phyloP scores from a whole-genome alignment of 2,113 vertebrate species.

The Cyanoramphus novaezelandiae region DNA sequence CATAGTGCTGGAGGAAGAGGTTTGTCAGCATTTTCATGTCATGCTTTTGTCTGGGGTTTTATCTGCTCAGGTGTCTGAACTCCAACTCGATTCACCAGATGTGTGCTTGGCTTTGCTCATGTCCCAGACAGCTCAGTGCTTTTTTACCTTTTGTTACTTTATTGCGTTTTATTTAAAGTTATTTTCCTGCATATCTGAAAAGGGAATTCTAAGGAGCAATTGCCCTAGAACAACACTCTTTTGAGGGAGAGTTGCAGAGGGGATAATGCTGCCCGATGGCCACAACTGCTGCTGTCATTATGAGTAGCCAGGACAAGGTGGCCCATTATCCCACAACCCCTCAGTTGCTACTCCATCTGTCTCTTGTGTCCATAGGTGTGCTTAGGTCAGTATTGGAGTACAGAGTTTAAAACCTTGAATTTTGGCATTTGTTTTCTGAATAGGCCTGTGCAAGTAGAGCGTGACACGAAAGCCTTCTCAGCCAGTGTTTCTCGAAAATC shows the following conservation, averaged over 20 bases:
- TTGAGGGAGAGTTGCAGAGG: not conserved
- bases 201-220: not conserved
- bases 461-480: not conserved
- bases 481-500: not conserved
- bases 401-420: not conserved
- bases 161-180: not conserved
- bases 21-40: slow-evolving; percentile 60
- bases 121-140: not conserved
- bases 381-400: not conserved
- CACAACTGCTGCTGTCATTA: not conserved
- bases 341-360: not conserved
- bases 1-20: slow-evolving; percentile 7
- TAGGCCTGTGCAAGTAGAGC: not conserved
- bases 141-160: not conserved
- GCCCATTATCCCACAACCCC: not conserved
- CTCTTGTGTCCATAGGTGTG: accelerated
- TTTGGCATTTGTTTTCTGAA: not conserved
- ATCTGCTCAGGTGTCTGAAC: not conserved
- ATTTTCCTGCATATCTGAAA: not conserved
- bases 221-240: not conserved
- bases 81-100: not conserved
- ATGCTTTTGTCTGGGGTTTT: not conserved
- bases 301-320: not conserved
- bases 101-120: not conserved
- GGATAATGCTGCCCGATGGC: not conserved